Evolutionary conservation across 2,888 invertebrate genomes (phyloP), one percentile per base, ranked within the genome.

Genomic region (Athalia cordata): DNA sequence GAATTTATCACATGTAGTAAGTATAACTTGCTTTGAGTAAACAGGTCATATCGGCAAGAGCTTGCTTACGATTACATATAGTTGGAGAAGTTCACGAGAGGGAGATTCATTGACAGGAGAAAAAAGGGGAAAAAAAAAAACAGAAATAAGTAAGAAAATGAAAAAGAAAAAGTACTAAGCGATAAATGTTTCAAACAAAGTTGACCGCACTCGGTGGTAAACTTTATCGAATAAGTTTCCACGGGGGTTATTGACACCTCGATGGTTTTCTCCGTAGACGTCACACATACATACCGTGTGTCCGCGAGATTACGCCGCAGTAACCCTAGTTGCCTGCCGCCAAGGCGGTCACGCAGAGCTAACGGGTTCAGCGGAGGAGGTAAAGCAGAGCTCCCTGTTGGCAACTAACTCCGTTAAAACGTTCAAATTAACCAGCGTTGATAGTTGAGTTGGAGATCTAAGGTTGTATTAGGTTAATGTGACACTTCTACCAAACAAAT

Each of bases 151-250:
- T 66, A 49, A 29, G 29, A 29, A 29, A 29, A 29, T 29, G 29
- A 29, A 29, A 29, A 55, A 55, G n/a, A 55, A 55, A 55, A 55
- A n/a, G 9, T 66, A 15, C 9, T 7, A 5, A 15, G 50, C 29
- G 67, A 67, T 67, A 67, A 67, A 67, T 50, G 15, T 50, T 67
- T 49, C 67, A 52, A 67, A 52, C 67, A 67, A 67, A 67, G 67
- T 67, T 67, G 15, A 67, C 67, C 67, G 67, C 67, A 29, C 29
- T 64, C 3, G 5, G 64, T 50, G 3, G 55, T 55, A 55, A 55
- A 9, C 55, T 55, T 55, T n/a, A 67, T 67, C 67, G 67, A 50
- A 29, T 29, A 29, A 47, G 3, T 47, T 67, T 50, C 11, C 15
- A 49, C n/a, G 9, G 49, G 50, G 67, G 67, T 67, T 47, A 15